Evolutionary conservation across 2,113 vertebrate genomes (phyloP).

Genomic region (Forbesichthys agassizii): DNA sequence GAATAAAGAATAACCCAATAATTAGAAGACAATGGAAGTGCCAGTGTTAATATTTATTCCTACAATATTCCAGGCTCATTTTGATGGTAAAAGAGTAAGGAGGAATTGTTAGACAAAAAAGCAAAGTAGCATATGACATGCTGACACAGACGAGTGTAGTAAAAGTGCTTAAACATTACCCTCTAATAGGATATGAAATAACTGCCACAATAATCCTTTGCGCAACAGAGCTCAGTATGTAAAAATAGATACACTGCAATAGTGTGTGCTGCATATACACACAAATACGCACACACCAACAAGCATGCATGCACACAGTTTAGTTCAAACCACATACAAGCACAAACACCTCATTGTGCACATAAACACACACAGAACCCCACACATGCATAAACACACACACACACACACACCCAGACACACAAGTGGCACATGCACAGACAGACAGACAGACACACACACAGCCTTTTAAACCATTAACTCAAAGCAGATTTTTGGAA

Average conservation of each 20-base stretch:
- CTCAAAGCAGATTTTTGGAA: constrained; percentile 63
- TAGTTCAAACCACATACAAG: neutral
- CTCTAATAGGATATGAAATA: constrained; percentile 48
- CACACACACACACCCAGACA: neutral
- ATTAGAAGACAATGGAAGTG: neutral
- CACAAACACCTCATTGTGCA: neutral
- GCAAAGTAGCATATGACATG: too few species aligned
- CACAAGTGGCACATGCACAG: neutral
- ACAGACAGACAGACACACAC: constrained; percentile 16
- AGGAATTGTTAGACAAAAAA: too few species aligned
- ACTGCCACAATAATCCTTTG: constrained; percentile 4
- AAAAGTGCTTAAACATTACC: constrained; percentile 26
- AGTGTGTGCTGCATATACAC: constrained; percentile 1
- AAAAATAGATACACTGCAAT: neutral
- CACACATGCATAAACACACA: neutral
- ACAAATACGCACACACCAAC: constrained; percentile 38
- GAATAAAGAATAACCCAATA: constrained; percentile 19
- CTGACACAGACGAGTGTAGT: neutral
- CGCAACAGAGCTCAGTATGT: constrained; percentile 9
- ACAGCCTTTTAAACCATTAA: constrained; percentile 56
- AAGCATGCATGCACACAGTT: neutral
- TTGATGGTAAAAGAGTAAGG: neutral
- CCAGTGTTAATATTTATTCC: too few species aligned
- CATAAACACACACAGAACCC: neutral
- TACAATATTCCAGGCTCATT: too few species aligned